Base-by-base conservation (phyloP, 2,888 invertebrate genomes). In the Colletes collaris region DNA sequence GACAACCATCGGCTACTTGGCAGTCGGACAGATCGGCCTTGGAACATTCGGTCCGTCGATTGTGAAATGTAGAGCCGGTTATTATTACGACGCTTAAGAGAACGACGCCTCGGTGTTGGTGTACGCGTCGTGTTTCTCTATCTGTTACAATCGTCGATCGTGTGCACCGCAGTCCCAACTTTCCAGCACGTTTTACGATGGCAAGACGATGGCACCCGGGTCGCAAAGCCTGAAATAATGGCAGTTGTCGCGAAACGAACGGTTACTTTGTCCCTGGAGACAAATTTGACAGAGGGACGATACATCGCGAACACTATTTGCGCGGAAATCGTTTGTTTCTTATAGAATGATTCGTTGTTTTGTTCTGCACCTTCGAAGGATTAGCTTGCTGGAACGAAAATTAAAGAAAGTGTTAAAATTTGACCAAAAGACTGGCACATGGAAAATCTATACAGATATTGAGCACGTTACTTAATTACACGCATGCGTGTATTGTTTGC, bases 31-130 rank as follows among this genome's bases (percentile, higher is more conserved):
- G 46, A 58, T 63, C 69, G 65, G 50, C 72, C 73, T 81, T 81
- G 80, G 49, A 76, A 63, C 67, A 44, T 64, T 66, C 27, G 60
- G 56, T n/a, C 64, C 46, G 49, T 6, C 68, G 73, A 73, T 73
- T 78, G 75, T 13, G 71, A 79, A 75, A 74, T 67, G 49, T 37
- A 55, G 65, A 68, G 77, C 64, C 73, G 64, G 76, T 70, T 72
- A 71, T 78, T 66, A 37, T 37, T 65, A 52, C 68, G 69, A 64
- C 62, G 78, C 71, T 74, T 67, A n/a, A 63, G 35, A 65, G 63
- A 69, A 53, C 70, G 62, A 35, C 37, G 64, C 10, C 44, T 50
- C 66, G 64, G 59, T 58, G 66, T 59, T 58, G 50, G 46, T 68
- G 58, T 56, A 60, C 66, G 69, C 63, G 69, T 72, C 50, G 35